Base-by-base conservation (phyloP, 2,888 invertebrate genomes). In the Euzetes globulus region DNA sequence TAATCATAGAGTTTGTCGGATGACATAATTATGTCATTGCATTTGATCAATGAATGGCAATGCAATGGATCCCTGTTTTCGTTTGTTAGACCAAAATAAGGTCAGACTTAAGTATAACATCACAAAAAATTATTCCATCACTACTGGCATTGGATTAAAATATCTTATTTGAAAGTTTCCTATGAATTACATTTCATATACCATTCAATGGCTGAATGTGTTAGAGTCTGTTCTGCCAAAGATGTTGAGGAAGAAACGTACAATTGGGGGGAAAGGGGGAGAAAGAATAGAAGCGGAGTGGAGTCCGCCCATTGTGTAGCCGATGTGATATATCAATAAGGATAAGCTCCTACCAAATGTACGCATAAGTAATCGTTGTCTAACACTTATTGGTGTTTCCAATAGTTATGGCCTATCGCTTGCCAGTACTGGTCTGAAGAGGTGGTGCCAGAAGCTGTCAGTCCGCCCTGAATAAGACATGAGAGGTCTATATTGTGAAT, bases 401-500 rank as follows among this genome's bases (percentile, higher is more conserved):
- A 3, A 70, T 47, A 25, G 45, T n/a, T 70, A 27, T 22, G 70
- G 47, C 25, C 70, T 70, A 70, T 45, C 22, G 47, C 13, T 47
- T 37, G 70, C 11, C 41, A 45, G 45, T 27, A 41, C 17, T 27
- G 45, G 47, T 3, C 22, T 1, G 25, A 22, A 25, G 13, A 45
- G 70, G 70, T 9, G 70, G 70, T 17, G 47, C 19, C 70, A 70
- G 11, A 65, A 70, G 70, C 70, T 47, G 70, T 70, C 70, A 70
- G 70, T 70, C 70, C 70, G 70, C 70, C 70, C 70, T 6, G 22
- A 70, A 25, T 70, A 70, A 70, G 70, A 70, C 70, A 70, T 70
- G 27, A 70, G 70, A 70, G 41, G 70, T 70, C 70, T 70, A 70
- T 70, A 70, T 70, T 70, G 70, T 70, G 29, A n/a, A 4, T 25